Evolutionary conservation across 1,140 invertebrate genomes (phyloP).

Genomic region (Drosophila rufa): DNA sequence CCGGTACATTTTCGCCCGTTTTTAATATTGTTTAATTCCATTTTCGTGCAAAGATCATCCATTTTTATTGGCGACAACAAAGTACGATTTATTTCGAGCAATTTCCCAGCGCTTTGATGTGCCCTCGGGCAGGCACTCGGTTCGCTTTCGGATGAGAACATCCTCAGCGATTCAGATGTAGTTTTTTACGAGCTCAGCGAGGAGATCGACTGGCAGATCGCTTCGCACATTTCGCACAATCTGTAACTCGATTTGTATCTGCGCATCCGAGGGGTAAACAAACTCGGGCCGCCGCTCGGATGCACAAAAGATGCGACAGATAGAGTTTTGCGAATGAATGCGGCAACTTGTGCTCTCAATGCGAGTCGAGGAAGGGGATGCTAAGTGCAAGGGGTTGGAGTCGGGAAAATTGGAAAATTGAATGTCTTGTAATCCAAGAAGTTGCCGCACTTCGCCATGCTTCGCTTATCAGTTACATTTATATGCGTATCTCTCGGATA

Average conservation of each 20-base stretch:
- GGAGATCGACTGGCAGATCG: conserved; percentile 39
- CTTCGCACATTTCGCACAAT: conserved; percentile 40
- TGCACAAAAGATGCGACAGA: conserved; percentile 54
- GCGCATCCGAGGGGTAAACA: conserved; percentile 42
- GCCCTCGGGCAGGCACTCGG: not conserved
- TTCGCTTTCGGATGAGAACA: not conserved
- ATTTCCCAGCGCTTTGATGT: conserved; percentile 16
- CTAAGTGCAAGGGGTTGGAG: conserved; percentile 33
- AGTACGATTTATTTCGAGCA: conserved; percentile 1
- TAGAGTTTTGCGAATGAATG: conserved; percentile 46
- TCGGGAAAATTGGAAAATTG: conserved; percentile 27
- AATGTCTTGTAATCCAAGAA: conserved; percentile 78
- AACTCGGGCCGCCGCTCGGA: conserved; percentile 22
- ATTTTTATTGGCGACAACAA: conserved; percentile 7
- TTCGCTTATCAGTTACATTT: conserved; percentile 70
- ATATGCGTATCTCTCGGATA: conserved; percentile 71
- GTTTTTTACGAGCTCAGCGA: conserved; percentile 28
- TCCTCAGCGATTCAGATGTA: not conserved
- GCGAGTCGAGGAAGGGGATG: conserved; percentile 25
- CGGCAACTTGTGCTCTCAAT: conserved; percentile 56
- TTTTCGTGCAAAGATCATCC: not conserved
- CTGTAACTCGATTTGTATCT: conserved; percentile 41
- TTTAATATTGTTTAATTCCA: not conserved
- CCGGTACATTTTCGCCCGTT: too few relatives aligned
- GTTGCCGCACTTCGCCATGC: conserved; percentile 40